A percentile compares a stretch with the other conserved stretches of the same genome.
phyloP scores from a whole-genome alignment of 2,113 vertebrate species.

The Callipepla squamata region DNA sequence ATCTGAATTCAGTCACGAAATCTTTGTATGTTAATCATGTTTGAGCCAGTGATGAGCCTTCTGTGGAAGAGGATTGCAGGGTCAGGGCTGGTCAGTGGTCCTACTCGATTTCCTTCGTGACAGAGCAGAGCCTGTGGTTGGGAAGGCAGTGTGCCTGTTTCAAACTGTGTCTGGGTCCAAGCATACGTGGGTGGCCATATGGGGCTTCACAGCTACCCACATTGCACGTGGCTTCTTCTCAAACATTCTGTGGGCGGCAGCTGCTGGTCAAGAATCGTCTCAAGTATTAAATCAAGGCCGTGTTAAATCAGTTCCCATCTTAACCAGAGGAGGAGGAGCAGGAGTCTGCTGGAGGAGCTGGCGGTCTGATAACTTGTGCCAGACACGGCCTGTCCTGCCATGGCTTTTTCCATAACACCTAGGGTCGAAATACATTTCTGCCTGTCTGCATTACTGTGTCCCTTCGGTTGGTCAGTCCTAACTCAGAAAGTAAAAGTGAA shows the following conservation, averaged over 20 bases:
- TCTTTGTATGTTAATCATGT: not conserved
- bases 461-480: slow-evolving; percentile 52
- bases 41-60: slow-evolving; percentile 29
- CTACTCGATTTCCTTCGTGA: not conserved
- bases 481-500: slow-evolving; percentile 61
- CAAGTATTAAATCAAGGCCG: not conserved
- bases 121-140: not conserved
- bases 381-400: not conserved
- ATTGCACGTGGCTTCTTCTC: slow-evolving; percentile 14
- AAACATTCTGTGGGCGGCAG: slow-evolving; percentile 12
- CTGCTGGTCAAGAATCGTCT: slow-evolving; percentile 21
- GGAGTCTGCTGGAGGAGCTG: not conserved
- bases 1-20: not conserved
- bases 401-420: not conserved
- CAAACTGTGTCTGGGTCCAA: not conserved
- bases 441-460: slow-evolving; percentile 40
- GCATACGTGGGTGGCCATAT: not conserved
- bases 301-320: slow-evolving; percentile 17
- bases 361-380: not conserved
- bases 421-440: slow-evolving; percentile 65
- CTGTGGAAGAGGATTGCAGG: slow-evolving; percentile 53
- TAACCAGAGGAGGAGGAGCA: not conserved
- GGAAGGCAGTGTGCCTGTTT: slow-evolving; percentile 10
- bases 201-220: not conserved
- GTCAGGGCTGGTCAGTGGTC: slow-evolving; percentile 38